phyloP scores from a whole-genome alignment of 2,113 vertebrate species.

The Nibea coibor region DNA sequence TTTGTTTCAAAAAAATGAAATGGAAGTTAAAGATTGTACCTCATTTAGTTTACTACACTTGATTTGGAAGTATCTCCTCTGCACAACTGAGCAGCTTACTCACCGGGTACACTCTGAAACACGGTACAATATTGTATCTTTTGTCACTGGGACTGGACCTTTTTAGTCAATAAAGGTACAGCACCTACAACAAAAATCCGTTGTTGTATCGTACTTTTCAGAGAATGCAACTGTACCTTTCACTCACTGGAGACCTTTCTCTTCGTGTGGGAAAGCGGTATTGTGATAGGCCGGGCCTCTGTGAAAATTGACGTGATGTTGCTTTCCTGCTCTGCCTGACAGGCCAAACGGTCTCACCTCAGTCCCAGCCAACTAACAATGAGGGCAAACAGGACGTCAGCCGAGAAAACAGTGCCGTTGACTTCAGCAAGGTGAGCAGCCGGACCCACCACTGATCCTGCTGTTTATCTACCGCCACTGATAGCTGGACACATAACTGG shows the following conservation, averaged over 20 bases:
- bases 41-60: not conserved
- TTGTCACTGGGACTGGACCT: conserved; percentile 34
- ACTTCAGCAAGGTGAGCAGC: conserved; percentile 95
- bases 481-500: conserved; percentile 47
- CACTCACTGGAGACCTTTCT: conserved; percentile 41
- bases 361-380: conserved; percentile 88
- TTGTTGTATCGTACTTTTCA: conserved; percentile 40
- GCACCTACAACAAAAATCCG: conserved; percentile 31
- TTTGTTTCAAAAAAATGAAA: conserved; percentile 4
- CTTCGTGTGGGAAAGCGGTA: conserved; percentile 48
- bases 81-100: conserved; percentile 4
- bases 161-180: conserved; percentile 9
- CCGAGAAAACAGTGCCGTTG: conserved; percentile 97
- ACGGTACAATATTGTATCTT: conserved; percentile 25
- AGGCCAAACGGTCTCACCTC: conserved; percentile 96
- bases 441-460: conserved; percentile 54
- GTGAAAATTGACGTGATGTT: conserved; percentile 47
- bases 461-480: conserved; percentile 64
- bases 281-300: conserved; percentile 13
- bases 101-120: conserved; percentile 38
- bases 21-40: conserved; percentile 41
- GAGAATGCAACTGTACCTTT: conserved; percentile 52
- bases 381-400: conserved; percentile 95
- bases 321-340: conserved; percentile 70
- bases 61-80: not conserved